These are phyloP conservation scores for Andrena marginata DNA, from an alignment of 2,888 invertebrate species.

Conservation along the genomic window DNA sequence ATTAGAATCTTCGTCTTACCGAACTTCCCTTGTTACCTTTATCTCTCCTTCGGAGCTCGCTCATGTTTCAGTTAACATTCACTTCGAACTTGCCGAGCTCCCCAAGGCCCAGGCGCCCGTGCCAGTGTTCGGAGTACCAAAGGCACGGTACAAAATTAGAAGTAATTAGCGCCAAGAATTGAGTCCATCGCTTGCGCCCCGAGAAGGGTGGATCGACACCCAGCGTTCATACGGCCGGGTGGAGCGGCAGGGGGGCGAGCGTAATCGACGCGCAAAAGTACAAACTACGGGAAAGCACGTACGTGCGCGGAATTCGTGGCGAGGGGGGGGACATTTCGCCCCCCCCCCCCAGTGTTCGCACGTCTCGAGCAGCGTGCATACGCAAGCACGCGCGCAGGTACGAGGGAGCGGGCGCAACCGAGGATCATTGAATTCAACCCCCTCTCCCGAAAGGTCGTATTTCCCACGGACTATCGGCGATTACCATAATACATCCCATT, in stretches of 20 bases:
- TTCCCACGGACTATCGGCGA: conserved; percentile 33
- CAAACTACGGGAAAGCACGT: conserved; percentile 58
- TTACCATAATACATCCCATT: conserved; percentile 59
- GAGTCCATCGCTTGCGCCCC: not conserved
- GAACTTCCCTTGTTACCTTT: too few species aligned
- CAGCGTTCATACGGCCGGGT: not conserved
- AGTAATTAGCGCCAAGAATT: conserved; percentile 24
- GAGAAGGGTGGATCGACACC: conserved; percentile 4
- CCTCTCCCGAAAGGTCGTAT: conserved; percentile 19
- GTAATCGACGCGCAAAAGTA: conserved; percentile 61
- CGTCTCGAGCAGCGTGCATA: conserved; percentile 22
- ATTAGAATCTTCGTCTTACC: too few species aligned
- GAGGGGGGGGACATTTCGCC: not conserved
- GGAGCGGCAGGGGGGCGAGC: conserved; percentile 5
- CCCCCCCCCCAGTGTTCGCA: not conserved
- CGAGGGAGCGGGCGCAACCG: conserved; percentile 31
- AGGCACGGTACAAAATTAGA: not conserved
- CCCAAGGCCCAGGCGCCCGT: not conserved
- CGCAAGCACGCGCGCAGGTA: conserved; percentile 34
- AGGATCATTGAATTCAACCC: conserved; percentile 51
- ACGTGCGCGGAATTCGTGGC: conserved; percentile 57
- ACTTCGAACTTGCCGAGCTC: too few species aligned
- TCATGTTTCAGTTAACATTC: too few species aligned
- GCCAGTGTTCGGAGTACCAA: not conserved
- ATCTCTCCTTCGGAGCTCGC: too few species aligned